Base-by-base conservation (phyloP, 1,140 invertebrate genomes). In the Pachypeltis micranthus region DNA sequence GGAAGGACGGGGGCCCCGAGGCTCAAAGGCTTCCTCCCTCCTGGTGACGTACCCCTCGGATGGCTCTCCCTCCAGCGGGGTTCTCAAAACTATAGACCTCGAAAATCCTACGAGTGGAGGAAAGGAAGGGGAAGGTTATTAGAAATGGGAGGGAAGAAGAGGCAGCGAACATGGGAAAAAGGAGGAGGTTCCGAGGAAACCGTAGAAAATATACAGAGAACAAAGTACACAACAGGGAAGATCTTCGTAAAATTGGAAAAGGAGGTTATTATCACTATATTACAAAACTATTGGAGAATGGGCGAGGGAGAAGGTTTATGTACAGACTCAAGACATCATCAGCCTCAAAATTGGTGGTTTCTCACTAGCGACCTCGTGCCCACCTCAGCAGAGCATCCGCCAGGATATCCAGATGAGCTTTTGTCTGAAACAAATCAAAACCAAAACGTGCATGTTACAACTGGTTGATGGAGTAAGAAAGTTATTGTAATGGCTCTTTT, bases 321-420 rank as follows among this genome's bases (percentile, higher is more conserved):
- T 51, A 51, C 47, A 51, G 47, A 51, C 47, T 51, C 47, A 21
- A 16, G 47, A 21, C 47, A 21, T 51, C 47, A 51, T 51, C 47
- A 51, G 23, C 10, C 47, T 21, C 47, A 10, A 51, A 10, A 10
- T 4, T 21, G 47, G 10, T 51, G 47, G 47, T 21, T 51, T 3
- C 47, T 21, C 10, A 59, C 81, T 89, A 90, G 78, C 89, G 88
- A 71, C 90, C 91, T 77, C 90, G 82, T 69, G 90, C 91, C 91
- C 91, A 93, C 74, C 91, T 84, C 67, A 95, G 78, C 68, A 94
- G 81, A 70, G 91, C 91, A 76, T 95, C 91, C 51, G 91, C 91
- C 72, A 95, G 76, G 66, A 95, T 89, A 78, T 94, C 91, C 76
- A 95, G 79, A 76, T 95, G 91, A 68, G 91, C 90, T 76, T 94